These are phyloP conservation scores for Gymnogyps californianus DNA, from an alignment of 2,113 vertebrate species.

Conservation along the genomic window DNA sequence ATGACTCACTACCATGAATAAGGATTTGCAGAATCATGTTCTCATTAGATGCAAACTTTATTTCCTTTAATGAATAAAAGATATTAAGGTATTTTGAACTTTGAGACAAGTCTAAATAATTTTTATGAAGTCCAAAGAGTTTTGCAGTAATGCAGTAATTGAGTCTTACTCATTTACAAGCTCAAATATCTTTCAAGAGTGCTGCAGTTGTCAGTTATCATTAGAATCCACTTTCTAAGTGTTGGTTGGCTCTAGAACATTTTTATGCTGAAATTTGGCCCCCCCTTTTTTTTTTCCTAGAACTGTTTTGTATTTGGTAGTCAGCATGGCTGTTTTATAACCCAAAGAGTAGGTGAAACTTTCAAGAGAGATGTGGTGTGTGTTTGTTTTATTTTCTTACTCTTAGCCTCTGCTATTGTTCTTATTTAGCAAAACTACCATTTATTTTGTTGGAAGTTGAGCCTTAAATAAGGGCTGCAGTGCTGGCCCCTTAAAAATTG, in stretches of 20 bases:
- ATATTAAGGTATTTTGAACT: neutral
- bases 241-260: neutral
- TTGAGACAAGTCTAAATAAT: neutral
- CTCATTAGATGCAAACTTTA: neutral
- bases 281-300: neutral
- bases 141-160: neutral
- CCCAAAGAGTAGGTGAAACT: neutral
- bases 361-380: neutral
- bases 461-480: neutral
- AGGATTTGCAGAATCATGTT: neutral
- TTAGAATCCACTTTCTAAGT: neutral
- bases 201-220: constrained; percentile 15
- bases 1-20: neutral
- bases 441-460: neutral
- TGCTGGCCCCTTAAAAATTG: constrained; percentile 30
- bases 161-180: neutral
- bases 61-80: neutral
- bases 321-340: neutral
- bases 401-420: neutral
- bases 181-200: neutral
- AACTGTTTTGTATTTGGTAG: neutral
- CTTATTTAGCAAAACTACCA: neutral
- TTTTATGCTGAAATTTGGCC: neutral
- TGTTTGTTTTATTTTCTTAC: neutral
- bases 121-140: neutral